These are phyloP conservation scores for Heliconius cydno DNA, from an alignment of 2,888 invertebrate genomes.

Conservation along the genomic window DNA sequence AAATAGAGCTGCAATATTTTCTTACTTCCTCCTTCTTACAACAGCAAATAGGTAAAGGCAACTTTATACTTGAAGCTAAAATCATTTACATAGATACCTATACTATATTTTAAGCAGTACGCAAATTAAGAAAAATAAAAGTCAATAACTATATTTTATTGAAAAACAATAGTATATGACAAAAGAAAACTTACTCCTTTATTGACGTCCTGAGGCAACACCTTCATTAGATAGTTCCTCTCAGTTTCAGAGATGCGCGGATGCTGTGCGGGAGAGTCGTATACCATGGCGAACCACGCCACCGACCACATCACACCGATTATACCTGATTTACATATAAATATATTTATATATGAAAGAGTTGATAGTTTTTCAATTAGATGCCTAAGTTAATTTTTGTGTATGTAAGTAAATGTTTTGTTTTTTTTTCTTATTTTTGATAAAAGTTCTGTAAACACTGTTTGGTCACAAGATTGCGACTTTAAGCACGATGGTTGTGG, in stretches of 20 bases:
- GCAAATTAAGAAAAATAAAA: background rate
- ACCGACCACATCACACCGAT: conserved; percentile 92
- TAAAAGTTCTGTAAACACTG: too few species aligned
- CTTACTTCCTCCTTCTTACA: too few species aligned
- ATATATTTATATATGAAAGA: background rate
- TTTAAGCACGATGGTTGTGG: too few species aligned
- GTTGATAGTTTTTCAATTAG: background rate
- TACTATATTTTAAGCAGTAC: background rate
- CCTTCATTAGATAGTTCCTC: conserved; percentile 87
- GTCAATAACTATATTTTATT: background rate
- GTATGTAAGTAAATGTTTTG: too few species aligned
- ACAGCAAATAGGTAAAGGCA: too few species aligned
- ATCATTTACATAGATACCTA: too few species aligned
- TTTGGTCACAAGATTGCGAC: too few species aligned
- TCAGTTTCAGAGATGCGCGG: conserved; percentile 91
- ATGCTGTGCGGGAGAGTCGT: conserved; percentile 91
- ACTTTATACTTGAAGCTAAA: too few species aligned
- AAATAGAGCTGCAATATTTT: too few species aligned
- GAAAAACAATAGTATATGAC: background rate
- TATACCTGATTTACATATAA: conserved; percentile 72
- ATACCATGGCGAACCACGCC: conserved; percentile 91
- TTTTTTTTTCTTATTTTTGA: too few species aligned
- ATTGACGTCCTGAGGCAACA: conserved; percentile 85
- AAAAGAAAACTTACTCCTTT: conserved; percentile 78
- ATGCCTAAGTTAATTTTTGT: too few species aligned